Base-by-base conservation (phyloP, 2,113 vertebrate genomes). In the Carassius gibelio region DNA sequence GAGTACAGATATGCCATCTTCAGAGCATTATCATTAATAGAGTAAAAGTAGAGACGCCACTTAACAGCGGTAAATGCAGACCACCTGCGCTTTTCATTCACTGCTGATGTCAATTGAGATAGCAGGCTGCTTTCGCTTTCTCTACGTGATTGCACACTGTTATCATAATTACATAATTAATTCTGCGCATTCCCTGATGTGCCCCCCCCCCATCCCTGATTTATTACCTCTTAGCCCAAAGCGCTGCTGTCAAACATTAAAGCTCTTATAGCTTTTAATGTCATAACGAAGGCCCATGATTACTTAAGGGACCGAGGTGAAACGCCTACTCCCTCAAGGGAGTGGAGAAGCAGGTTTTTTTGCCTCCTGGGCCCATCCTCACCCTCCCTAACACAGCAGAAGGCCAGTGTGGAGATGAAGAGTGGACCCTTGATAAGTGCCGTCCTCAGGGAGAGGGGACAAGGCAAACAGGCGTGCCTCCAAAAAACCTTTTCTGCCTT, bases 161-260 rank as follows among this genome's bases (percentile, higher is more conserved):
- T 34, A 34, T 36, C 68, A 89, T 87, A 85, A 88, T 93, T 83
- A 59, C 50, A 42, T 88, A 72, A 90, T 94, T 91, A 93, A 91
- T 91, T 91, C 4, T 77, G 75, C 19, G 59, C 62, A 17, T 45
- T 84, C 50, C 88, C 81, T 26, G 21, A 62, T 52, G 52, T 72
- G 52, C 69, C 23, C 59, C 42, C 71, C 76, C 13, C 6, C 66
- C 21, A 57, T 52, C 64, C 69, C 57, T 19, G 55, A 79, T 88
- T 87, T 72, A 89, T 86, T 75, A 86, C 81, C 85, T 69, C 64
- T 45, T 38, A 69, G 82, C 76, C n/a, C 52, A 15, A 68, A 64
- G 83, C 45, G 7, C 72, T 79, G 59, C 84, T 81, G 86, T 79
- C 82, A 21, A 71, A 81, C 81, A 87, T 79, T 82, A 86, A 87